A percentile compares a stretch with the other conserved stretches of the same genome.
These are phyloP conservation scores for Nemotelus nigrinus DNA, from an alignment of 2,888 invertebrate genomes.

Conservation along the genomic window DNA sequence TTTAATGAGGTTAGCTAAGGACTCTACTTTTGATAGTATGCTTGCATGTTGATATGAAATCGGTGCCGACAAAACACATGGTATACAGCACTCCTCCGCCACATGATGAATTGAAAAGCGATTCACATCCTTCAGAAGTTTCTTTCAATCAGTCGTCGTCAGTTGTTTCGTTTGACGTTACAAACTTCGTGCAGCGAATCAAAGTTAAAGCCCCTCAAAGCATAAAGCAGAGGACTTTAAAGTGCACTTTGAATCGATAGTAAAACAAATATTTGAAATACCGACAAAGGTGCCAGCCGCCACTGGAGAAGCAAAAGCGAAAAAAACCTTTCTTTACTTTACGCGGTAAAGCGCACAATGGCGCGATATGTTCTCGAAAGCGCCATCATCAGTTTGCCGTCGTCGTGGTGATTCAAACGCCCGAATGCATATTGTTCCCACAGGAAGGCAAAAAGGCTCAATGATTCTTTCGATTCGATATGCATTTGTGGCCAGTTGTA, in stretches of 20 bases:
- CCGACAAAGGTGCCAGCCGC: slow-evolving; percentile 26
- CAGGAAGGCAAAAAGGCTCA: background rate
- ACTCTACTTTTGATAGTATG: too few relatives aligned
- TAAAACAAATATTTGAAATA: slow-evolving; percentile 36
- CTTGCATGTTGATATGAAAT: too few relatives aligned
- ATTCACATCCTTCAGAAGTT: background rate
- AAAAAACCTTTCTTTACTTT: slow-evolving; percentile 6
- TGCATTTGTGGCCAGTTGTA: too few relatives aligned
- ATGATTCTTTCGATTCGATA: too few relatives aligned
- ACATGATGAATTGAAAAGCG: slow-evolving; percentile 1
- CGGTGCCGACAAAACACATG: too few relatives aligned
- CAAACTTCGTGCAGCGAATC: background rate
- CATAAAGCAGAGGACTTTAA: slow-evolving; percentile 3
- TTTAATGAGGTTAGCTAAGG: too few relatives aligned
- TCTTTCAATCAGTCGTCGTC: background rate
- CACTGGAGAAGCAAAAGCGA: slow-evolving; percentile 5
- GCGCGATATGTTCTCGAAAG: background rate
- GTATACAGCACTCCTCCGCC: background rate
- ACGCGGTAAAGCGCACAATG: background rate
- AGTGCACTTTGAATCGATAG: slow-evolving; percentile 28
- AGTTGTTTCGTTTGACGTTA: background rate
- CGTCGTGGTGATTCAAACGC: background rate
- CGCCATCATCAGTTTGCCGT: background rate
- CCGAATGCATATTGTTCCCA: slow-evolving; percentile 15
- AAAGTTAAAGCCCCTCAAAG: slow-evolving; percentile 9